Percentiles rank a stretch among this genome's conserved stretches.
Conservation (phyloP, 2,113 vertebrate species). For the Phasianus colchicus region DNA sequence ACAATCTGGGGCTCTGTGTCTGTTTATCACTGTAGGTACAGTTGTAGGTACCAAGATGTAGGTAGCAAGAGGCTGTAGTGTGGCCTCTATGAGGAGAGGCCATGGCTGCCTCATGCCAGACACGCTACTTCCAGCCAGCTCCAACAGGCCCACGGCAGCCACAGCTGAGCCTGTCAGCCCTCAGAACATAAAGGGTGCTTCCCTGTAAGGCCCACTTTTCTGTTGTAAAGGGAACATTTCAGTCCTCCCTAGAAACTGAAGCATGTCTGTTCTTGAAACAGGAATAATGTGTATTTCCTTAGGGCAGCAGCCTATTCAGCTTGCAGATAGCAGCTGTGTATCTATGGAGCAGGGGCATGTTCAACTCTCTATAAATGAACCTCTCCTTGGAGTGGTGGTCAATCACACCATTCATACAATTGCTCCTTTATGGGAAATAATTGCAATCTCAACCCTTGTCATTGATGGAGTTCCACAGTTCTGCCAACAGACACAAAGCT, state of each 20-base stretch:
- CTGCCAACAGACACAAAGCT: background rate
- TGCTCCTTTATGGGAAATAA: constrained; percentile 33
- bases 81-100: background rate
- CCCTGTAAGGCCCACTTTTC: background rate
- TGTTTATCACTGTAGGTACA: background rate
- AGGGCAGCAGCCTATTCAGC: background rate
- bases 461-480: background rate
- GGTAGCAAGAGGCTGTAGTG: background rate
- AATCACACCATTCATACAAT: background rate
- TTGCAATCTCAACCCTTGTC: background rate
- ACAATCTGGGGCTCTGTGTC: background rate
- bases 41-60: background rate
- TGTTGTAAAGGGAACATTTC: background rate
- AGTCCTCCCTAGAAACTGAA: background rate
- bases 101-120: accelerated
- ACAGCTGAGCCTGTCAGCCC: background rate
- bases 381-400: background rate
- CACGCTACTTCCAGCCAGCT: background rate
- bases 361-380: background rate
- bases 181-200: background rate
- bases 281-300: background rate
- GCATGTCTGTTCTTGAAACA: background rate
- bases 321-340: background rate
- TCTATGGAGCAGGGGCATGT: background rate
- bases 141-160: accelerated